These are phyloP conservation scores for Siderastrea radians DNA, from an alignment of 92 coral and sea anemone genomes.

Conservation along the genomic window DNA sequence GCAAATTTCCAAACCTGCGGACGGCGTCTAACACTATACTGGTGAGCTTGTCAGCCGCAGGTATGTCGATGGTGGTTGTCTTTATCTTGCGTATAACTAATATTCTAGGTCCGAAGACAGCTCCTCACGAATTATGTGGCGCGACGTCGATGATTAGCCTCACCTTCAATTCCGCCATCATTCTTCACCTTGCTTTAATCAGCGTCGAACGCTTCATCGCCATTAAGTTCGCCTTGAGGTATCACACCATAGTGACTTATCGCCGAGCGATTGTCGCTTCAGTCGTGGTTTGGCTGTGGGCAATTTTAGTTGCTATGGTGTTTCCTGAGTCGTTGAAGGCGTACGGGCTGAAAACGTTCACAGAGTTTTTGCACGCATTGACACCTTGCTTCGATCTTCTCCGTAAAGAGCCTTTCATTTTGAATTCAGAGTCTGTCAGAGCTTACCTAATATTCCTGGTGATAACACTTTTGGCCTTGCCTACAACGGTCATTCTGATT, in stretches of 20 bases:
- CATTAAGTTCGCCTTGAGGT: constrained; percentile 35
- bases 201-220: constrained; percentile 45
- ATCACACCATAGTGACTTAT: constrained; percentile 20
- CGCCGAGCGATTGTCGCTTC: constrained; percentile 32
- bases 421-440: background rate
- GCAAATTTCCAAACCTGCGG: constrained; percentile 33
- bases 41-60: constrained; percentile 61
- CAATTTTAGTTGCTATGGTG: background rate
- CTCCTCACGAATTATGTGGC: constrained; percentile 2
- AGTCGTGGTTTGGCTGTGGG: constrained; percentile 29
- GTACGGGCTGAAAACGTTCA: background rate
- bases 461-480: constrained; percentile 6
- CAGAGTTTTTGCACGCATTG: background rate
- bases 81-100: constrained; percentile 14
- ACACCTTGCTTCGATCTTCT: constrained; percentile 18
- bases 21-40: constrained; percentile 40
- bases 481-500: background rate
- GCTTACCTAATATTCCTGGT: constrained; percentile 26
- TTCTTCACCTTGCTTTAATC: constrained; percentile 39
- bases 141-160: constrained; percentile 19
- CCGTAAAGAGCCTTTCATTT: background rate
- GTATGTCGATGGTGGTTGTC: constrained; percentile 23
- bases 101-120: background rate
- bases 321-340: background rate
- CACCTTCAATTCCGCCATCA: background rate